Evolutionary conservation across 1,140 invertebrate species (phyloP), one percentile per base, ranked within the genome.

Genomic region (Dryas iulia): DNA sequence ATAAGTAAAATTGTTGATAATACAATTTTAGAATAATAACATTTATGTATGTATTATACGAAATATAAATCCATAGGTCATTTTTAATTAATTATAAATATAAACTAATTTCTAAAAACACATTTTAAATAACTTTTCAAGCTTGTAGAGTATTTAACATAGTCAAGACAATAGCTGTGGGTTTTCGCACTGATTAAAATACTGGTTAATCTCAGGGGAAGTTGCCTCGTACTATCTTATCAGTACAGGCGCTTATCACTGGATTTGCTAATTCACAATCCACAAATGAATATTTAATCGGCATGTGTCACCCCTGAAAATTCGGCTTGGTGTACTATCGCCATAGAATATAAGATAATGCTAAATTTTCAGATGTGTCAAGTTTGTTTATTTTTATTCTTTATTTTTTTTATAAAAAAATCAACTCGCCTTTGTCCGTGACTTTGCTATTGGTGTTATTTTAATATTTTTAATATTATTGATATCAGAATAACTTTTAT

Each of bases 301-400:
- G 59, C 81, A 75, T 81, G 82, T 89, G 84, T 87, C 87, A 89
- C 79, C 87, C 85, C 84, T 87, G 83, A 87, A 86, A 86, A 82
- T 87, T 86, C 77, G 76, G 76, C 77, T 80, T 59, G 71, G 68
- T 74, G 70, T 79, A 79, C 63, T 75, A 79, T 66, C 66, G 69
- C 14, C 81, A 87, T 47, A 78, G 84, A 86, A 26, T 81, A 88
- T 12, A 21, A 12, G 59, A 52, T 47, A 2, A 14, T 28, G 47
- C 23, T 63, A 59, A 67, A 33, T 58, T 21, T 53, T 12, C 24
- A 71, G 64, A 70, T 52, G 52, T 60, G 57, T 3, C 30, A 61
- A 21, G n/a, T 21, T 1, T 26, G 60, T 52, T 53, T 33, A 35
- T 33, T 59, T 24, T 26, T 18, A 31, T 30, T 35, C 24, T 2